Evolutionary conservation across 2,888 invertebrate genomes (phyloP).

Genomic region (Phasia obesa): DNA sequence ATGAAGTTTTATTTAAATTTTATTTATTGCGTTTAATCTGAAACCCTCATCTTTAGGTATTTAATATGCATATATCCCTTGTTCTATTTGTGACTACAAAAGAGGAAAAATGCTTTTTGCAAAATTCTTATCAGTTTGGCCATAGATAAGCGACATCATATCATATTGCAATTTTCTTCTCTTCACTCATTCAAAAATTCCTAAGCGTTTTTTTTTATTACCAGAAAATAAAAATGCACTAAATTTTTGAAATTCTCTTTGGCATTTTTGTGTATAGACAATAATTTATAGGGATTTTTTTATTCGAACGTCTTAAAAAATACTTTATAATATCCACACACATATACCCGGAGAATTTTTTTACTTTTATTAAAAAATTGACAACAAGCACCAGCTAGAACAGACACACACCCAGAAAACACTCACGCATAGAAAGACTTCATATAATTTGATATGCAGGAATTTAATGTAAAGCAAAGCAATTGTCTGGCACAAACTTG

Average conservation of each 20-base stretch:
- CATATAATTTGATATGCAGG: neutral
- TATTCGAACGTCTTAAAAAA: constrained; percentile 41
- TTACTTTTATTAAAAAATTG: constrained; percentile 49
- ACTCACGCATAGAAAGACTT: neutral
- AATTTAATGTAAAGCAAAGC: constrained; percentile 5
- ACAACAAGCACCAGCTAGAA: constrained; percentile 16
- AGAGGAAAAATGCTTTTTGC: neutral
- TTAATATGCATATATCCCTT: constrained; percentile 25
- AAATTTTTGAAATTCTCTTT: constrained; percentile 61
- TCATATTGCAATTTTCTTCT: constrained; percentile 35
- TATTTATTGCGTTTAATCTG: no score
- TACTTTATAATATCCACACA: constrained; percentile 21
- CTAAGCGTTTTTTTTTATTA: constrained; percentile 17
- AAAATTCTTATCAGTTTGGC: constrained; percentile 40
- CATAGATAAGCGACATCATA: constrained; percentile 46
- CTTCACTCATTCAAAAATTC: constrained; percentile 8
- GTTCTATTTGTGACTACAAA: neutral
- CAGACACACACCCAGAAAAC: neutral
- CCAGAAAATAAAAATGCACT: constrained; percentile 43
- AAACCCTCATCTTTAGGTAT: neutral
- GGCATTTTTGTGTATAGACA: constrained; percentile 52
- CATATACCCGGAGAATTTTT: constrained; percentile 40
- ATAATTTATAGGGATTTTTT: constrained; percentile 44
- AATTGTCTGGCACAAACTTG: constrained; percentile 36
- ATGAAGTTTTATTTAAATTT: no score